Evolutionary conservation across 2,888 invertebrate genomes (phyloP).

Genomic region (Bellardia pandia): DNA sequence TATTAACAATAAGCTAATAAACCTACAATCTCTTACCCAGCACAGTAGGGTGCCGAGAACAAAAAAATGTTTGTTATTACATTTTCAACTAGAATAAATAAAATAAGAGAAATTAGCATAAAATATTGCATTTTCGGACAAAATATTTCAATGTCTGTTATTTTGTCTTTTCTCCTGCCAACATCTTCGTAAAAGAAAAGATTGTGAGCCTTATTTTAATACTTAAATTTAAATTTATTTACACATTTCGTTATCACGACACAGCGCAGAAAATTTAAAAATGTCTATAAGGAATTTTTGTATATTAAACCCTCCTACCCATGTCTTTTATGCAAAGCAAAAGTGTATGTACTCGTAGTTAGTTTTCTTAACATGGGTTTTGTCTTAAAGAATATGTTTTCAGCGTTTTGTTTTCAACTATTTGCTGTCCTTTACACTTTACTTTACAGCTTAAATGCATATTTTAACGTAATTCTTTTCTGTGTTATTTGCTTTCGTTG

Average conservation of each 20-base stretch:
- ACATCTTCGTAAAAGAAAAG: not conserved
- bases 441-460: slow-evolving; percentile 54
- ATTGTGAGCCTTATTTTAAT: slow-evolving; percentile 22
- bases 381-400: slow-evolving; percentile 43
- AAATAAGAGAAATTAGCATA: slow-evolving; percentile 61
- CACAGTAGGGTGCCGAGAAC: not conserved
- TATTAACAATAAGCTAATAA: not conserved
- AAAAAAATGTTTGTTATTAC: slow-evolving; percentile 11
- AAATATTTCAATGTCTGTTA: slow-evolving; percentile 49
- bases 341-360: not conserved
- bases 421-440: slow-evolving; percentile 17
- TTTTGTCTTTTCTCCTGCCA: not conserved
- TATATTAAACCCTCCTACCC: not conserved
- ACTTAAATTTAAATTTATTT: slow-evolving; percentile 68
- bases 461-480: slow-evolving; percentile 56
- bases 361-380: slow-evolving; percentile 32
- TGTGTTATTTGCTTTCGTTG: not conserved
- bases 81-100: slow-evolving; percentile 9
- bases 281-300: slow-evolving; percentile 22
- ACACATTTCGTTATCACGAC: slow-evolving; percentile 43
- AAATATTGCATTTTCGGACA: slow-evolving; percentile 64
- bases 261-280: slow-evolving; percentile 45
- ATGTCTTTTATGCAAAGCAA: not conserved
- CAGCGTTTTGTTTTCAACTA: slow-evolving; percentile 26
- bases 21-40: not conserved